These are phyloP conservation scores for Rhamphomyia laevipes DNA, from an alignment of 2,888 invertebrate genomes.

Conservation along the genomic window DNA sequence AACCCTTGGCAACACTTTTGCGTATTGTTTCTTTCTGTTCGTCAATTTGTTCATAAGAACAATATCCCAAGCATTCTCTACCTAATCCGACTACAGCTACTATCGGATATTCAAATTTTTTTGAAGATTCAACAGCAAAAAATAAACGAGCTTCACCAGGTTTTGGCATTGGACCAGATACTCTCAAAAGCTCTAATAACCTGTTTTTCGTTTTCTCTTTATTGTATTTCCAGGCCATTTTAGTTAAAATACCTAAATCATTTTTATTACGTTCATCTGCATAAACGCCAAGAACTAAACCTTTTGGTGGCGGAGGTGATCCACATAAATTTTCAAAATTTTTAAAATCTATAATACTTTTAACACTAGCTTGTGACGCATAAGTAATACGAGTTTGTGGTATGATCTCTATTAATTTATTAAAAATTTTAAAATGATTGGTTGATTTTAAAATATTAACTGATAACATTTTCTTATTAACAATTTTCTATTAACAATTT, in stretches of 20 bases:
- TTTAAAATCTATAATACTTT: too few relatives aligned
- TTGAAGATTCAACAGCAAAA: conserved; percentile 47
- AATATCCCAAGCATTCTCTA: conserved; percentile 51
- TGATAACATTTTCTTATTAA: too few relatives aligned
- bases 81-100: conserved; percentile 69
- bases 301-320: conserved; percentile 33
- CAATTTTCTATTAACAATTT: too few relatives aligned
- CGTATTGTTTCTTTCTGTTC: conserved; percentile 64
- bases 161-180: conserved; percentile 41
- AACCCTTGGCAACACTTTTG: conserved; percentile 52
- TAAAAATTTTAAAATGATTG: too few relatives aligned
- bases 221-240: conserved; percentile 49
- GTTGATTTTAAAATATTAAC: too few relatives aligned
- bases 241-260: conserved; percentile 47
- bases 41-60: conserved; percentile 56
- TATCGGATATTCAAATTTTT: conserved; percentile 41
- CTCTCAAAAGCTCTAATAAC: conserved; percentile 42
- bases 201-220: conserved; percentile 39
- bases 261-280: conserved; percentile 43
- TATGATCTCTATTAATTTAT: too few relatives aligned
- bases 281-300: conserved; percentile 51
- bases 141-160: conserved; percentile 47
- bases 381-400: too few relatives aligned
- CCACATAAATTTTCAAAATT: too few relatives aligned
- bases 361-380: too few relatives aligned